Evolutionary conservation across 2,888 invertebrate genomes (phyloP), one percentile per base, ranked within the genome.

Genomic region (Gymnoscelis rufifasciata): DNA sequence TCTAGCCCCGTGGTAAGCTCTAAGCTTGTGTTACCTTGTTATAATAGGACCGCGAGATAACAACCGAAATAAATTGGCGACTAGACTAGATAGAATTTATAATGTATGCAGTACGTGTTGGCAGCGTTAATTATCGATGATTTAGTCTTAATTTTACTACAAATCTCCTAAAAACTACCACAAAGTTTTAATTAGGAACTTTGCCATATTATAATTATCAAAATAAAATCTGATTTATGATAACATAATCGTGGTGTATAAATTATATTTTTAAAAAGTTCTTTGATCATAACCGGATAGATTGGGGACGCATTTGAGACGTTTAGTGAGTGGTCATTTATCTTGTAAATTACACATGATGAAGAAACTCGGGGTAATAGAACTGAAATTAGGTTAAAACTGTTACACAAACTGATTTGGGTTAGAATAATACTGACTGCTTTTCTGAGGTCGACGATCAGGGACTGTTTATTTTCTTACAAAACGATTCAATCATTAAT

Each of bases 281-380:
- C 39, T 39, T 51, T 49, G 46, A 23, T 44, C 13, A 12, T 3
- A 12, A 5, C 15, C 14, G 5, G 23, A 30, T 31, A 41, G 15
- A 39, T 45, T 13, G 39, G 23, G 44, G 39, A 26, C 38, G 38
- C 31, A 27, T 33, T 36, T 19, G 24, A 15, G 35, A 28, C n/a
- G 35, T 4, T 14, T 26, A 31, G 5, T 1, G 10, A 13, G 36
- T 6, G 8, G n/a, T 19, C 31, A 38, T 42, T 38, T 33, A 31
- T 23, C 24, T 19, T 33, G 4, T n/a, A 28, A 7, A 31, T 33
- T 42, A 38, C 38, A 28, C 42, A 13, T 24, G 38, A 47, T 42
- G 31, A 24, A 31, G 12, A 39, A 33, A 40, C 42, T 38, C 33
- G n/a, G 12, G 36, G 26, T 7, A 14, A 7, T 26, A 10, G n/a